phyloP scores from a whole-genome alignment of 92 coral and sea anemone genomes.

The Hydrozoanthus gracilis region DNA sequence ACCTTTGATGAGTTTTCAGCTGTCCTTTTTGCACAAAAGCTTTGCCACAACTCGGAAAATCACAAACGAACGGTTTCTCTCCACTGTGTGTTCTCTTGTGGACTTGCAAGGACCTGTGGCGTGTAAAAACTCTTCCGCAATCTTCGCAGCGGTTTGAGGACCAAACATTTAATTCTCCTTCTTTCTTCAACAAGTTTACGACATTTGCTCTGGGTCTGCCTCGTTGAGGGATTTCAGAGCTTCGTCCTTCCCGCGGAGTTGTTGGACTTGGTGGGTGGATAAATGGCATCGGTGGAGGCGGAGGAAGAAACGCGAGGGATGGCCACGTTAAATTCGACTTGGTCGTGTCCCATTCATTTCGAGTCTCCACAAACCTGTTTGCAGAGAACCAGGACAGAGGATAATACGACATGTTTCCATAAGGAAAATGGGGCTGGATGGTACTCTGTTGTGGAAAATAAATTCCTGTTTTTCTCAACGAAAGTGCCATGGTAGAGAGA shows the following conservation, averaged over 20 bases:
- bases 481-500: conserved; percentile 17
- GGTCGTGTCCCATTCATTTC: conserved; percentile 38
- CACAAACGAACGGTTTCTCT: conserved; percentile 65
- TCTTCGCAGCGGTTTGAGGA: conserved; percentile 70
- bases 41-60: conserved; percentile 66
- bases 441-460: conserved; percentile 39
- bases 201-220: conserved; percentile 71
- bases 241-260: conserved; percentile 10
- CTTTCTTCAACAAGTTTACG: conserved; percentile 54
- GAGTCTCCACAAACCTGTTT: conserved; percentile 34
- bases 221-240: conserved; percentile 59
- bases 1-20: conserved; percentile 68
- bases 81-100: conserved; percentile 71
- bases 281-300: conserved; percentile 38
- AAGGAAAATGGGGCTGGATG: conserved; percentile 37
- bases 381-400: conserved; percentile 31
- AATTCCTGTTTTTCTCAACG: conserved; percentile 34
- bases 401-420: conserved; percentile 34
- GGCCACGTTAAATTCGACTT: conserved; percentile 38
- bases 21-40: conserved; percentile 73
- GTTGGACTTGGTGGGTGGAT: conserved; percentile 33
- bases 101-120: conserved; percentile 69
- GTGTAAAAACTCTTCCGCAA: conserved; percentile 73
- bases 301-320: conserved; percentile 27
- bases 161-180: conserved; percentile 60